Percentiles rank a stretch among this genome's conserved stretches.
phyloP scores from a whole-genome alignment of 92 coral and sea anemone genomes.

The Actinernus sp. region DNA sequence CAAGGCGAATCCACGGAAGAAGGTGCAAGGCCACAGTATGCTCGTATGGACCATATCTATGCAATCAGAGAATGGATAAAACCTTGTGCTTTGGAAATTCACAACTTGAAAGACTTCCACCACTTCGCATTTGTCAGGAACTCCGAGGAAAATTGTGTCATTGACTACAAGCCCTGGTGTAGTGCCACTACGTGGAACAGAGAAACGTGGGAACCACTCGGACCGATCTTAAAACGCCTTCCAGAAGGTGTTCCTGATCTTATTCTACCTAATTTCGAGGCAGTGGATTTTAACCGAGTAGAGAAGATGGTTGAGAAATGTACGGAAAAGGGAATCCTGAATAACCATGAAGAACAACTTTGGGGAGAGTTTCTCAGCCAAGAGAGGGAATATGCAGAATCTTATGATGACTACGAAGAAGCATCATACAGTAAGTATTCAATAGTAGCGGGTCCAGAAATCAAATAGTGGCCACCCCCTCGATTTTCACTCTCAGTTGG shows the following conservation, averaged over 20 bases:
- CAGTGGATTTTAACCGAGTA: constrained; percentile 34
- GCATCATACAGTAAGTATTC: constrained; percentile 16
- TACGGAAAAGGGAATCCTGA: constrained; percentile 31
- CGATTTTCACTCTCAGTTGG: too few relatives aligned
- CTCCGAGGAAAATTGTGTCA: constrained; percentile 23
- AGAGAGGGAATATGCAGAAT: constrained; percentile 12
- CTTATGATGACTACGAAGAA: constrained; percentile 31
- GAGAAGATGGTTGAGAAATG: constrained; percentile 57
- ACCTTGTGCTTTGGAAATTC: constrained; percentile 44
- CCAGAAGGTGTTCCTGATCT: constrained; percentile 50
- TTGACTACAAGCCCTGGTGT: constrained; percentile 18
- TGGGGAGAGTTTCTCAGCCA: constrained; percentile 39
- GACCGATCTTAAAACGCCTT: neutral
- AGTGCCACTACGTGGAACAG: constrained; percentile 3
- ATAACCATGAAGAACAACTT: constrained; percentile 6
- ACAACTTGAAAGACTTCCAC: constrained; percentile 30
- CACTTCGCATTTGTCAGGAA: constrained; percentile 43
- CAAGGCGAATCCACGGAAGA: too few relatives aligned
- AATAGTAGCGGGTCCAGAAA: neutral
- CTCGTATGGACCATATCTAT: constrained; percentile 36
- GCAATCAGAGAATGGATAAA: constrained; percentile 62
- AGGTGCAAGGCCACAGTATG: too few relatives aligned
- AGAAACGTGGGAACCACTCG: neutral
- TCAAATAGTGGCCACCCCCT: neutral
- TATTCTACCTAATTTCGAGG: constrained; percentile 36